Base-by-base conservation (phyloP, 2,113 vertebrate species). In the Stercorarius parasiticus region DNA sequence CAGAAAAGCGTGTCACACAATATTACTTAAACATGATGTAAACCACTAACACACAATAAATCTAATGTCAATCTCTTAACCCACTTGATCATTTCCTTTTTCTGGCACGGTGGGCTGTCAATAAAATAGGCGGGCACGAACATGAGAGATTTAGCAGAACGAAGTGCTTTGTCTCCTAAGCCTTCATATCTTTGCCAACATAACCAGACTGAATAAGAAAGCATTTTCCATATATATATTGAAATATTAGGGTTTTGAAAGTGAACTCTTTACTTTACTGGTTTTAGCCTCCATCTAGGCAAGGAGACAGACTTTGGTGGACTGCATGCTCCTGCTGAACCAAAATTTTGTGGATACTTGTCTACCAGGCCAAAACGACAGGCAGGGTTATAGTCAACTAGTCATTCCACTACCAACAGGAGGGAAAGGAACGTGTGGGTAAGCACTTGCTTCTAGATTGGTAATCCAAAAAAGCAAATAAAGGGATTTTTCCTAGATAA, bases 11-110 rank as follows among this genome's bases (percentile, higher is more conserved):
- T 38, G 42, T 50, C 62, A 58, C 47, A 83, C 42, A 47, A 2
- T 61, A 70, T 66, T 77, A 70, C 45, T 90, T 79, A 79, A 88
- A 88, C 0, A 4, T 86, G 66, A 97, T 62, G 53, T 55, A 96
- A 97, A 86, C 53, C 70, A 66, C 62, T 80, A 88, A 88, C 85
- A 90, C 90, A 58, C 74, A 77, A 80, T 90, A 93, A 93, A 93
- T 91, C 34, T 25, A 53, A 86, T 32, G 58, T 58, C 78, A 94
- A 0, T 80, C 61, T 74, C 92, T 85, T 86, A 80, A 80, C 49
- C 22, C 71, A 50, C 62, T 66, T 61, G 40, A 88, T 77, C 27
- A 65, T 77, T 81, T 70, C 66, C 66, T 58, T 78, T 70, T 81
- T 67, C 93, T 88, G 77, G 72, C 83, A 88, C 0, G 72, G 77